A percentile compares a stretch with the other conserved stretches of the same genome.
These are phyloP conservation scores for Lepisosteus oculatus DNA, from an alignment of 2,113 vertebrate species.

Conservation along the genomic window DNA sequence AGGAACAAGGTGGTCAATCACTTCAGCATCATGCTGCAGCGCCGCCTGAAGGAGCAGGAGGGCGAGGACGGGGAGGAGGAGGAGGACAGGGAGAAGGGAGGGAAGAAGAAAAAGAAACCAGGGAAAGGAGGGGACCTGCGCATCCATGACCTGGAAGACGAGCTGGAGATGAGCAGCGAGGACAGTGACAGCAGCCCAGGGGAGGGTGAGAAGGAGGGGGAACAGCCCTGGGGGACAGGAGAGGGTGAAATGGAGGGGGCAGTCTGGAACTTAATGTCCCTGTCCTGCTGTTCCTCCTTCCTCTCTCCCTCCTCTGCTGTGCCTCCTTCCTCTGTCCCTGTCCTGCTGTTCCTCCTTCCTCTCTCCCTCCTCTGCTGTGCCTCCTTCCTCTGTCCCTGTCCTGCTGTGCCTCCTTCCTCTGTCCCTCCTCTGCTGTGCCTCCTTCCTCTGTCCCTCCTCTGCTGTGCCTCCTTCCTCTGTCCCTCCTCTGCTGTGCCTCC, in stretches of 20 bases:
- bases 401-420: too few species aligned
- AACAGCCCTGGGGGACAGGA: background rate
- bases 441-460: too few species aligned
- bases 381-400: too few species aligned
- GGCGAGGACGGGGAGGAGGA: slow-evolving; percentile 74
- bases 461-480: too few species aligned
- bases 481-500: too few species aligned
- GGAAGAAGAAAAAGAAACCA: slow-evolving; percentile 69
- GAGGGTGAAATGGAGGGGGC: too few species aligned
- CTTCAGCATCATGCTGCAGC: slow-evolving; percentile 94
- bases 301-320: background rate
- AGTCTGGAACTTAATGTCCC: too few species aligned
- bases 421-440: too few species aligned
- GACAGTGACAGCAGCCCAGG: slow-evolving; percentile 79
- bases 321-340: background rate
- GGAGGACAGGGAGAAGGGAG: slow-evolving; percentile 60
- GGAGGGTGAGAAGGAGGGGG: slow-evolving; percentile 59
- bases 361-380: too few species aligned
- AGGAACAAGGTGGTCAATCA: slow-evolving; percentile 92
- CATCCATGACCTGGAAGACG: slow-evolving; percentile 85
- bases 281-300: background rate
- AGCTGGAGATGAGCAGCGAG: slow-evolving; percentile 83
- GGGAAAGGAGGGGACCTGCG: slow-evolving; percentile 64
- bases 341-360: background rate
- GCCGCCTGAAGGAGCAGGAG: slow-evolving; percentile 78